Base-by-base conservation (phyloP, 2,888 invertebrate genomes). In the Habroteleia sp. region DNA sequence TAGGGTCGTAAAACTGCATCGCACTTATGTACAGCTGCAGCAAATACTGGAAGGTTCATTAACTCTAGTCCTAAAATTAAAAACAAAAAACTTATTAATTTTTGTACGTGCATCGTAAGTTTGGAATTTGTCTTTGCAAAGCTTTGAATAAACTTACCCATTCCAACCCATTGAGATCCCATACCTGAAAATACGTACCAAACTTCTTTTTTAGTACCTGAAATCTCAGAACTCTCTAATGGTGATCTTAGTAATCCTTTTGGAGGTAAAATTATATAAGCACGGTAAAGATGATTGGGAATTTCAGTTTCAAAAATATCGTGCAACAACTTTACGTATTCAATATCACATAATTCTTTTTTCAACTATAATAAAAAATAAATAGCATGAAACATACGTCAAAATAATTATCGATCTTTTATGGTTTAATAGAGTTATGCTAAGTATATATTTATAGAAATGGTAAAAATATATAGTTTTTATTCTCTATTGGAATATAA, bases 131-230 rank as follows among this genome's bases (percentile, higher is more conserved):
- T n/a, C n/a, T n/a, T n/a, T n/a, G n/a, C n/a, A n/a, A n/a, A n/a
- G n/a, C n/a, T 39, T 14, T 25, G 7, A 11, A 0, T 44, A n/a
- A n/a, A 17, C 13, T 91, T 89, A 1, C 94, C 96, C 95, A 97
- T 96, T 69, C 93, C 93, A 6, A 92, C 89, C 96, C 96, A 97
- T 83, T 96, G 96, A 3, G 95, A 94, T 0, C 96, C 96, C 95
- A 97, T 95, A 20, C 97, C 97, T 41, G 97, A 95, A 89, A 96
- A 97, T 35, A 97, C 93, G 89, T 94, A 96, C 92, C 96, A 96
- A 2, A 97, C 90, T 2, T 96, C 94, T 0, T 93, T 91, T 31
- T 90, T 90, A 0, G 91, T 89, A 0, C 92, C 93, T 0, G 92
- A 90, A 84, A 91, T 92, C 85, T 93, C 92, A 78, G 92, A 90